Evolutionary conservation across 1,140 invertebrate species (phyloP).

Genomic region (Thaumatotibia leucotreta): DNA sequence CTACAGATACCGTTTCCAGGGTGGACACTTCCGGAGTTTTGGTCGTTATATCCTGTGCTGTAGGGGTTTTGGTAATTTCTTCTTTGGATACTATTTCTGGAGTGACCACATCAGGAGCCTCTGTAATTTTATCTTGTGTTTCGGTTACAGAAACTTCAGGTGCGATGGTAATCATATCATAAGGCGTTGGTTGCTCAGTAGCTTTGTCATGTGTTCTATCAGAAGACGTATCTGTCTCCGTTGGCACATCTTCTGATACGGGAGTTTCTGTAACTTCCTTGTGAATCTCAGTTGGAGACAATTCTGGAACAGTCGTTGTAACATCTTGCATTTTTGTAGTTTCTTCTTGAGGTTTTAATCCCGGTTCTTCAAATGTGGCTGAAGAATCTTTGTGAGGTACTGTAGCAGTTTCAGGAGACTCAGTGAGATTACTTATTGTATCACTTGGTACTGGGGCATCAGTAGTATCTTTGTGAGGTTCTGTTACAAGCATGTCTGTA

Average conservation of each 20-base stretch:
- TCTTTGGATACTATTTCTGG: background rate
- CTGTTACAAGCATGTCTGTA: too few relatives aligned
- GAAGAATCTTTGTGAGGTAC: background rate
- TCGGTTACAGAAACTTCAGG: constrained; percentile 14
- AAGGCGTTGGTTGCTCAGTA: constrained; percentile 16
- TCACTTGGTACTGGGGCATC: background rate
- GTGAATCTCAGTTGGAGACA: background rate
- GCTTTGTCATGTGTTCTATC: background rate
- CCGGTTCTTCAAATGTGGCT: background rate
- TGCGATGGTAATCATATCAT: background rate
- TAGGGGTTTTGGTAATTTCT: background rate
- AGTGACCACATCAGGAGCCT: constrained; percentile 18
- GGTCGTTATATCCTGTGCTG: background rate
- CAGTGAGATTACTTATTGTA: background rate
- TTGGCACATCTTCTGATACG: background rate
- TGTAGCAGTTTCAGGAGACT: background rate
- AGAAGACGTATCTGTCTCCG: background rate
- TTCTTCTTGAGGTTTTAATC: background rate
- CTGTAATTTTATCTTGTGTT: constrained; percentile 14
- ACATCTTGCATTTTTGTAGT: background rate
- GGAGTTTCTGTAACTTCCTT: background rate
- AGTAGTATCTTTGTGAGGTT: background rate
- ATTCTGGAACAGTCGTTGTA: background rate
- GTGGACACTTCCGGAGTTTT: background rate
- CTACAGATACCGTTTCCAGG: background rate